Evolutionary conservation across 2,888 invertebrate species (phyloP), one percentile per base, ranked within the genome.

Genomic region (Nomada flava): DNA sequence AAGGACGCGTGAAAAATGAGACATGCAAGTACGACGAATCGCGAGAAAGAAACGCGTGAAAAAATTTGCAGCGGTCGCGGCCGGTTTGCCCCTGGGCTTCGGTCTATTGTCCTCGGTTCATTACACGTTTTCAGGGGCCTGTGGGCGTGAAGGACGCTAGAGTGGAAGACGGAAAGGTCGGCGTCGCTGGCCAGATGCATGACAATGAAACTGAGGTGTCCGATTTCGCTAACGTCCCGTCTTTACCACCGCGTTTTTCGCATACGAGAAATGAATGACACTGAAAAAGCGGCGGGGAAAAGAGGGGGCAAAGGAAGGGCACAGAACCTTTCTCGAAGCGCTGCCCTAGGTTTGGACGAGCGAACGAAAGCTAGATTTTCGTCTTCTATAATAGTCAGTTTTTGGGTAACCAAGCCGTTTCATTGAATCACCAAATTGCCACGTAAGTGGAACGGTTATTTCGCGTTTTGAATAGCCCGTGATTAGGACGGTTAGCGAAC

Each of bases 161-260:
- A 11, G 4, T 23, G 26, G 18, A 15, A 47, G 59, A 5, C 15
- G 13, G 55, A 23, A 57, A 55, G 20, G 11, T 11, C 26, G 29
- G 71, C 71, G 26, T 64, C 79, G 76, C 68, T 70, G 81, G 76
- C 79, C 88, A 86, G 86, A 76, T 81, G 81, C 82, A 72, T 67
- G 81, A 76, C 82, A 76, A 79, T 73, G 78, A 79, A 77, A 77
- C 80, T 64, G 29, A 73, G 79, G 78, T 88, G 83, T 88, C 87
- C 70, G 77, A 85, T 88, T 88, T 86, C 86, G 70, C 75, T 62
- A 68, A 71, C 78, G 75, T 70, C n/a, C 71, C 73, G 62, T 82
- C 79, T 70, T 85, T 78, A 72, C 79, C 74, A 47, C 79, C 78
- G 71, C 47, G 65, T 65, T 78, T 73, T 18, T 72, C 75, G 36